Conservation (phyloP, 2,113 vertebrate genomes). For the Ptilorrhoa leucosticta region DNA sequence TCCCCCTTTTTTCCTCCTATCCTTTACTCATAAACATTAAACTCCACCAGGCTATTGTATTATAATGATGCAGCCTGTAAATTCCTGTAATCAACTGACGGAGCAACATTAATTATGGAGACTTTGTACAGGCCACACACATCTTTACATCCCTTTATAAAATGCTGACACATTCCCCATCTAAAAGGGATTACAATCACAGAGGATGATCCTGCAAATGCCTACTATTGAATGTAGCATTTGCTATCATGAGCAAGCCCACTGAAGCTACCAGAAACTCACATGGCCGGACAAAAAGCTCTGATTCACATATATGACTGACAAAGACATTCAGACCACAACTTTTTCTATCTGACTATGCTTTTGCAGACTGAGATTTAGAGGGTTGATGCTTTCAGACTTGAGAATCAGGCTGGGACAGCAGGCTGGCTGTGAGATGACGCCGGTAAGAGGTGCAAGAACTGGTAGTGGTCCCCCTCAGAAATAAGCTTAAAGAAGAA, state of each 20-base stretch:
- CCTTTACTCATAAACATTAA: neutral
- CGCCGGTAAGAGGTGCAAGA: neutral
- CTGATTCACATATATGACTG: conserved; percentile 11
- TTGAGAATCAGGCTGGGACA: neutral
- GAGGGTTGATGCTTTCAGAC: neutral
- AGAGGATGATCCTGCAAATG: conserved; percentile 26
- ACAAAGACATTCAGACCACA: neutral
- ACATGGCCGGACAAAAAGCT: neutral
- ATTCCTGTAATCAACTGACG: conserved; percentile 24
- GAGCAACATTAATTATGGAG: neutral
- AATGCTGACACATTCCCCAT: conserved; percentile 14
- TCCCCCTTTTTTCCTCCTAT: neutral
- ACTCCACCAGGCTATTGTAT: neutral
- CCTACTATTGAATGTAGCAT: neutral
- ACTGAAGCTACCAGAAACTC: conserved; percentile 35
- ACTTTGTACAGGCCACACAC: neutral
- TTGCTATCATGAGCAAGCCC: conserved; percentile 8
- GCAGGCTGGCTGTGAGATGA: neutral
- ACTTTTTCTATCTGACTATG: neutral
- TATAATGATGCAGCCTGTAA: neutral
- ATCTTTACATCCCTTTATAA: conserved; percentile 25
- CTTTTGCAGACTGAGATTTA: neutral
- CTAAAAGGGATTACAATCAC: conserved; percentile 6
- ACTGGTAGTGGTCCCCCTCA: neutral
- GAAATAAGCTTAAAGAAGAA: neutral